A percentile compares a stretch with the other conserved stretches of the same genome.
These are phyloP conservation scores for Pitangus sulphuratus DNA, from an alignment of 2,797 vertebrate genomes.

Conservation along the genomic window DNA sequence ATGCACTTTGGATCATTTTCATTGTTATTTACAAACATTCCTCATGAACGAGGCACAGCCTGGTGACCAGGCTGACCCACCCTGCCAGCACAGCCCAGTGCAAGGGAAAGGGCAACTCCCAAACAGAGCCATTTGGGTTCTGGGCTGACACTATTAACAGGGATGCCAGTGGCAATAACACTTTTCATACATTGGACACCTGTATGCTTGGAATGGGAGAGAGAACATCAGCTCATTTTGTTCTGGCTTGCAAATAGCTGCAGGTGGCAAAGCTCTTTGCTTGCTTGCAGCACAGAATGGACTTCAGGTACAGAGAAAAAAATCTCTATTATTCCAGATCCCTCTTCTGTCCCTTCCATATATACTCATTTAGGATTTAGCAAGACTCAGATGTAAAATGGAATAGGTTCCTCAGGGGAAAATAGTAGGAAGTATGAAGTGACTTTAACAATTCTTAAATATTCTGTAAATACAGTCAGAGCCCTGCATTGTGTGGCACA, in stretches of 20 bases:
- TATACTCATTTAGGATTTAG: not conserved
- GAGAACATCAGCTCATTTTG: not conserved
- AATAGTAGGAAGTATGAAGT: not conserved
- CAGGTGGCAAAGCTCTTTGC: slow-evolving; percentile 39
- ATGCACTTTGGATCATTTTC: not conserved
- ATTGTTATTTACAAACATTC: not conserved
- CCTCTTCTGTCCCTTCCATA: not conserved
- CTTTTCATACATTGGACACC: slow-evolving; percentile 7
- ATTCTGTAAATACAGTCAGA: not conserved
- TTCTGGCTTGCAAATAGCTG: not conserved
- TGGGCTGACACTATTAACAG: not conserved
- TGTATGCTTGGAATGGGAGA: not conserved
- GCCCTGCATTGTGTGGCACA: not conserved
- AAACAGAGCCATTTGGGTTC: not conserved
- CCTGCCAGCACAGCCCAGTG: not conserved
- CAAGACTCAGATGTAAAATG: not conserved
- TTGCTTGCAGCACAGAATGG: not conserved
- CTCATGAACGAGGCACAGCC: not conserved
- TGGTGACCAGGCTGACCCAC: not conserved
- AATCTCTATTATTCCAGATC: not conserved
- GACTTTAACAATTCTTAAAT: not conserved
- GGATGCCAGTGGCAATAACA: not conserved
- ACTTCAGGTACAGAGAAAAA: not conserved
- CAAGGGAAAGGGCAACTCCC: slow-evolving; percentile 26
- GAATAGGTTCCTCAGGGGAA: not conserved